phyloP scores from a whole-genome alignment of 2,888 invertebrate species.

The Chrysolina oricalcia region DNA sequence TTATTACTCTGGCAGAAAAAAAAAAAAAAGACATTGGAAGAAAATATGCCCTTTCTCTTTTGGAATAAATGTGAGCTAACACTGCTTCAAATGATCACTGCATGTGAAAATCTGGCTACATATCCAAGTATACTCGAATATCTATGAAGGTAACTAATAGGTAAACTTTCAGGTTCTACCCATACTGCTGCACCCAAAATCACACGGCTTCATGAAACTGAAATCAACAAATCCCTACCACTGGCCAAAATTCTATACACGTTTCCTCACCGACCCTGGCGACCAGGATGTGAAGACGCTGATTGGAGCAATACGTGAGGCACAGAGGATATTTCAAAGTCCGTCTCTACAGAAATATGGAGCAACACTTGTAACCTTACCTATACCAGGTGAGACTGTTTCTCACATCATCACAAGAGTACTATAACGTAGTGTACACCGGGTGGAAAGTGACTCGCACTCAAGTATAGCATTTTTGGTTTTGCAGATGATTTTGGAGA shows the following conservation, averaged over 20 bases:
- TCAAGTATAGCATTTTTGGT: no score
- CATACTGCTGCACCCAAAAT: conserved; percentile 82
- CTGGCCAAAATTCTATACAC: conserved; percentile 84
- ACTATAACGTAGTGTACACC: neutral
- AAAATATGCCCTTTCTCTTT: no score
- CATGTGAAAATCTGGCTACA: no score
- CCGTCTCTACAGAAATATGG: conserved; percentile 70
- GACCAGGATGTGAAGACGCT: conserved; percentile 70
- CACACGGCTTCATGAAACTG: conserved; percentile 81
- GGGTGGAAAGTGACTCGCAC: no score
- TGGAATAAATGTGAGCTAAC: no score
- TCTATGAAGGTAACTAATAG: neutral
- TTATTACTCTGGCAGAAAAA: no score
- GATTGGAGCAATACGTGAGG: conserved; percentile 71
- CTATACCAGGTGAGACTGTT: conserved; percentile 53
- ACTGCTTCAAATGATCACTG: no score
- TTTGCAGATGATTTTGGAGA: no score
- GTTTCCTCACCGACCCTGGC: conserved; percentile 82
- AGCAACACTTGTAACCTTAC: conserved; percentile 49
- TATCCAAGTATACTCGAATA: neutral
- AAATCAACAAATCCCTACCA: conserved; percentile 81
- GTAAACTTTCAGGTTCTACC: conserved; percentile 74
- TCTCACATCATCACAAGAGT: neutral
- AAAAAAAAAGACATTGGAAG: no score
- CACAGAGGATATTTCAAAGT: conserved; percentile 72